These are phyloP conservation scores for Hypocryptadius cinnamomeus DNA, from an alignment of 2,113 vertebrate species.

Conservation along the genomic window DNA sequence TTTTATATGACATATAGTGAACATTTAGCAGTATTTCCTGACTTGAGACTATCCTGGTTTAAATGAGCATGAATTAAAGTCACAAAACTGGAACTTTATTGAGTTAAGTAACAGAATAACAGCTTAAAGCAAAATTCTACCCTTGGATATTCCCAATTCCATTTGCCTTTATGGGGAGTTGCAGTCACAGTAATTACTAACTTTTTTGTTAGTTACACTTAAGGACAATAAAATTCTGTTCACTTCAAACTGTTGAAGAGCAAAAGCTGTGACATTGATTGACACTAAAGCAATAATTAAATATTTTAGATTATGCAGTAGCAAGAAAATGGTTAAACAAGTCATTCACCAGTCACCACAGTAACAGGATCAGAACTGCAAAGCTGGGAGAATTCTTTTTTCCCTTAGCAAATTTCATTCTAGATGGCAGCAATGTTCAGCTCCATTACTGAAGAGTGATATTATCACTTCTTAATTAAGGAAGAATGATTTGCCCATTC, in stretches of 20 bases:
- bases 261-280: neutral
- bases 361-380: neutral
- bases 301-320: neutral
- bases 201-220: neutral
- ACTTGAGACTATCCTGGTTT: neutral
- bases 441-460: neutral
- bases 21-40: neutral
- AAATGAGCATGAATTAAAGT: neutral
- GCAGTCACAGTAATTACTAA: neutral
- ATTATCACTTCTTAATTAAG: neutral
- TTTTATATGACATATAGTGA: neutral
- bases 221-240: neutral
- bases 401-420: neutral
- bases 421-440: neutral
- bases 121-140: neutral
- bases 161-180: neutral
- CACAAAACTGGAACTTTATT: neutral
- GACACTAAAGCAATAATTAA: neutral
- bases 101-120: neutral
- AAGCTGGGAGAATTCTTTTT: neutral
- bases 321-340: neutral
- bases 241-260: neutral
- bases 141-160: neutral
- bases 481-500: neutral
- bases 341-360: neutral